Evolutionary conservation across 1,140 invertebrate genomes (phyloP).

Genomic region (Maniola jurtina): DNA sequence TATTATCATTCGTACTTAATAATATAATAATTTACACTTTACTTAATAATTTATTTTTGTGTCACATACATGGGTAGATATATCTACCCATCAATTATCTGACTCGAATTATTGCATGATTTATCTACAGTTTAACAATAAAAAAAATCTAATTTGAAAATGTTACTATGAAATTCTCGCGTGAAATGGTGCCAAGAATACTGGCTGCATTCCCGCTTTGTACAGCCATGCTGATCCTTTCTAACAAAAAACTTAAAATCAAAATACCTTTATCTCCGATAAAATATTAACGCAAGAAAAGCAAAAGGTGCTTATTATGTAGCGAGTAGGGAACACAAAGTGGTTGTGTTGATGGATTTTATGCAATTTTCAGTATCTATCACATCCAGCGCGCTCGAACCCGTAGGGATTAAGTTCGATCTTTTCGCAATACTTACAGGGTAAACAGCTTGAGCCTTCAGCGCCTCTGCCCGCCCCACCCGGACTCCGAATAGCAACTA

Average conservation of each 20-base stretch:
- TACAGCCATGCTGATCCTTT: neutral
- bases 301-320: constrained; percentile 37
- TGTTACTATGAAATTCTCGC: no score
- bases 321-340: constrained; percentile 49
- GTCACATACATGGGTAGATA: no score
- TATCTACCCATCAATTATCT: no score
- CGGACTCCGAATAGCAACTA: constrained; percentile 24
- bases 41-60: no score
- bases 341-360: constrained; percentile 74
- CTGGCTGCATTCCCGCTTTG: no score
- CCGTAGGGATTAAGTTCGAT: constrained; percentile 74
- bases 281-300: constrained; percentile 31
- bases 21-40: no score
- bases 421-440: constrained; percentile 75
- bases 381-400: constrained; percentile 61
- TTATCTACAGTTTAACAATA: no score
- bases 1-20: no score
- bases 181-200: no score
- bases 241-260: neutral
- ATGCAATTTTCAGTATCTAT: constrained; percentile 79
- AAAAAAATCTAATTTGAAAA: no score
- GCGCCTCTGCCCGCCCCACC: constrained; percentile 26
- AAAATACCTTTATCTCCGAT: constrained; percentile 12
- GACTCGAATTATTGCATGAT: no score
- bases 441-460: constrained; percentile 67